These are phyloP conservation scores for Raja brachyura DNA, from an alignment of 2,113 vertebrate genomes.

Conservation along the genomic window DNA sequence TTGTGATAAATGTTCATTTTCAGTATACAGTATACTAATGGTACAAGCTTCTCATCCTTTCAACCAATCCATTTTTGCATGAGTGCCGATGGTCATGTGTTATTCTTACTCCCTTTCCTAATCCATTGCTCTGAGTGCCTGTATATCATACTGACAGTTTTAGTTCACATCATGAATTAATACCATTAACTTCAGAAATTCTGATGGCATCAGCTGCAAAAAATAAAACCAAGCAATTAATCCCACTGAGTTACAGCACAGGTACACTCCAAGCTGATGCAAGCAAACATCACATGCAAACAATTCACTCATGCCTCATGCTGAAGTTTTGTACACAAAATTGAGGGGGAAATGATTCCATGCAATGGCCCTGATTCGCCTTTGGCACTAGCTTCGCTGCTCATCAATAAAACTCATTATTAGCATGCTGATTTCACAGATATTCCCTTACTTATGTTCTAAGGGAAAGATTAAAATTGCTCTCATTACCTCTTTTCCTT, in stretches of 20 bases:
- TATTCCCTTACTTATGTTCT: background rate
- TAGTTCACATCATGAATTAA: constrained; percentile 20
- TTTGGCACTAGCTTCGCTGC: background rate
- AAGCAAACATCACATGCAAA: background rate
- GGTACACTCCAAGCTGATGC: background rate
- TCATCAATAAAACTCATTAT: background rate
- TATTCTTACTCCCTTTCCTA: background rate
- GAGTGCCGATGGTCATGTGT: background rate
- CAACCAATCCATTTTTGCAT: background rate
- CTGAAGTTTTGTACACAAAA: background rate
- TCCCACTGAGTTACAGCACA: background rate
- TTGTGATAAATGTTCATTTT: background rate
- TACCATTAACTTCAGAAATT: constrained; percentile 18
- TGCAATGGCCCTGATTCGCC: background rate
- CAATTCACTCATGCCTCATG: background rate
- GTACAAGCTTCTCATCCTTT: too few relatives aligned
- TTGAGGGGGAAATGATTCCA: background rate
- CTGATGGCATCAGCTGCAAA: background rate
- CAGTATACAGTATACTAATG: background rate
- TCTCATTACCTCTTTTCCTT: background rate
- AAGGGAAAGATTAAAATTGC: background rate
- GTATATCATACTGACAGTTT: constrained; percentile 9
- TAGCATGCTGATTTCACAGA: background rate
- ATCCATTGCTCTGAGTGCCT: background rate
- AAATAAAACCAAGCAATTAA: constrained; percentile 22